Evolutionary conservation across 2,888 invertebrate species (phyloP), one percentile per base, ranked within the genome.

Genomic region (Microdon myrmicae): DNA sequence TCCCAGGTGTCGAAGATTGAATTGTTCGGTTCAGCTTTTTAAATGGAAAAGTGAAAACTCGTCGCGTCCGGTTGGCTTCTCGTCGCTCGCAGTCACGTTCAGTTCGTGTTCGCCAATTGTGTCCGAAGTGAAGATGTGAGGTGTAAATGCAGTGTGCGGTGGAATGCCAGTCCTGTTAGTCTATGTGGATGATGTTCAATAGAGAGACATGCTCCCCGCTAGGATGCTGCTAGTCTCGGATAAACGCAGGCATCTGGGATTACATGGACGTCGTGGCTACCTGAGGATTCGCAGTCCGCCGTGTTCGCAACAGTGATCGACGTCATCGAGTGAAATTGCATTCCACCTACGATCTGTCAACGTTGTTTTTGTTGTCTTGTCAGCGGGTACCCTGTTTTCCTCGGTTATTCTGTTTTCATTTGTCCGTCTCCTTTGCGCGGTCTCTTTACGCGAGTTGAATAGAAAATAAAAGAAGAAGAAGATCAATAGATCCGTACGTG

Each of bases 211-310:
- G 64, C 58, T 51, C 9, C 32, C 26, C 38, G 19, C 31, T 14
- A 58, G 26, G 47, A 10, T 38, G 35, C 41, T 31, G 41, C 17
- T 64, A 43, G 58, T 32, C 28, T 64, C 64, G 64, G 58, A 53
- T 64, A 64, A 47, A 47, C 56, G 56, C 20, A 45, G 41, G 41
- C 45, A 28, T 14, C 32, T 64, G 6, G 45, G 45, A 51, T 64
- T 64, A 37, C 32, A 20, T 19, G 34, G 10, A 3, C 26, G n/a
- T 34, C 44, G n/a, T n/a, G 31, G 39, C 35, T 56, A 35, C 45
- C 58, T 43, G 8, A 56, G 43, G 53, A 47, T 64, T 29, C 51
- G 64, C 47, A 64, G 64, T 34, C 58, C 58, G 47, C 64, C 64
- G 10, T 28, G 32, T 26, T 56, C 43, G 51, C 51, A 51, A 43